These are phyloP conservation scores for Oncopodura yosiiana DNA, from an alignment of 1,140 invertebrate species.

Conservation along the genomic window DNA sequence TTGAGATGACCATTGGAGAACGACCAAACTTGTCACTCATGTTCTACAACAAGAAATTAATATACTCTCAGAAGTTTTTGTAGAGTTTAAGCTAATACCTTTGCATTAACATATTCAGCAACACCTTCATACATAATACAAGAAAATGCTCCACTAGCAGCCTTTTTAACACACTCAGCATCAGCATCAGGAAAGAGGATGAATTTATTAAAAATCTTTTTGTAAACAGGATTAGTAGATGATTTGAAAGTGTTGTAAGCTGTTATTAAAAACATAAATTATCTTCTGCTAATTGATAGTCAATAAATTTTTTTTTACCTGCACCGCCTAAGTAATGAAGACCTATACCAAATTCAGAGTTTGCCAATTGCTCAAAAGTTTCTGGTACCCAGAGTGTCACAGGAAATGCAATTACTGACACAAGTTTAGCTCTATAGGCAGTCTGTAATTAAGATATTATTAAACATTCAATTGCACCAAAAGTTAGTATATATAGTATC, in stretches of 20 bases:
- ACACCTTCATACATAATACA: neutral
- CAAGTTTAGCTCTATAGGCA: slow-evolving; percentile 7
- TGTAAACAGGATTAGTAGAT: slow-evolving; percentile 1
- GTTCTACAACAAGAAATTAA: too few relatives aligned
- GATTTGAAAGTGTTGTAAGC: slow-evolving; percentile 4
- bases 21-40: neutral
- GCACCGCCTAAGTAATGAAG: slow-evolving; percentile 4
- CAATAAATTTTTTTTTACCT: too few relatives aligned
- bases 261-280: too few relatives aligned
- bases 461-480: too few relatives aligned
- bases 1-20: neutral
- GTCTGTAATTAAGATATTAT: too few relatives aligned
- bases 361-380: slow-evolving; percentile 2
- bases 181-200: too few relatives aligned
- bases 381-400: neutral
- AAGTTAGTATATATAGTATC: too few relatives aligned
- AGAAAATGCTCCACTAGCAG: neutral
- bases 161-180: neutral
- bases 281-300: too few relatives aligned
- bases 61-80: too few relatives aligned
- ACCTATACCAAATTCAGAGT: neutral
- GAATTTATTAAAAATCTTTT: slow-evolving; percentile 3
- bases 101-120: neutral
- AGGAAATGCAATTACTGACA: neutral
- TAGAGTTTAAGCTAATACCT: too few relatives aligned